Percentiles rank a stretch among this genome's conserved stretches.
These are phyloP conservation scores for Teleogryllus occipitalis DNA, from an alignment of 1,140 invertebrate genomes.

Conservation along the genomic window DNA sequence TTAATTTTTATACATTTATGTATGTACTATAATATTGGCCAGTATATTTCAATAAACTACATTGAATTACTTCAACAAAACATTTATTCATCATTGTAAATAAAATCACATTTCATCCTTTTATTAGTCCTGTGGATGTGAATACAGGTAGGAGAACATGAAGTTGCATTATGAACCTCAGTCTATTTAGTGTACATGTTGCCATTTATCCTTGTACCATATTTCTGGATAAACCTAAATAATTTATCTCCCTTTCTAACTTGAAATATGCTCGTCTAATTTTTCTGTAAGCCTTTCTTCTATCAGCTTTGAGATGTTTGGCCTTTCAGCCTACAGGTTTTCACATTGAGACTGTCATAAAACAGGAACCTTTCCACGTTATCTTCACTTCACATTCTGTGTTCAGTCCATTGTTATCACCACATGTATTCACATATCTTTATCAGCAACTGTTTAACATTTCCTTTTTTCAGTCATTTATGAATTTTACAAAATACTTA, in stretches of 20 bases:
- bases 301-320: conserved; percentile 4
- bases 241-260: not conserved
- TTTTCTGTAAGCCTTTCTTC: conserved; percentile 2
- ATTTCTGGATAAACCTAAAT: not conserved
- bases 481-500: too few species aligned
- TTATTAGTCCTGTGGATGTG: not conserved
- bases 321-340: not conserved
- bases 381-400: not conserved
- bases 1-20: conserved; percentile 6
- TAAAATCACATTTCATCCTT: conserved; percentile 5
- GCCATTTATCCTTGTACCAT: not conserved
- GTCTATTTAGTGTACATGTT: not conserved
- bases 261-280: not conserved
- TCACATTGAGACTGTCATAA: not conserved
- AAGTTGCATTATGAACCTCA: not conserved
- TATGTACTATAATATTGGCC: conserved; percentile 5
- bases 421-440: conserved; percentile 5
- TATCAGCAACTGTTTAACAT: not conserved
- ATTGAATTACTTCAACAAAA: not conserved
- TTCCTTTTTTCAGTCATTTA: not conserved
- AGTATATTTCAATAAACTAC: conserved; percentile 6
- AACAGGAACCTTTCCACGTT: not conserved
- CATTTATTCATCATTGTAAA: conserved; percentile 1
- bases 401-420: conserved; percentile 4
- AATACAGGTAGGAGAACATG: not conserved